Conservation (phyloP, 2,797 vertebrate species). For the Eulemur mongoz region DNA sequence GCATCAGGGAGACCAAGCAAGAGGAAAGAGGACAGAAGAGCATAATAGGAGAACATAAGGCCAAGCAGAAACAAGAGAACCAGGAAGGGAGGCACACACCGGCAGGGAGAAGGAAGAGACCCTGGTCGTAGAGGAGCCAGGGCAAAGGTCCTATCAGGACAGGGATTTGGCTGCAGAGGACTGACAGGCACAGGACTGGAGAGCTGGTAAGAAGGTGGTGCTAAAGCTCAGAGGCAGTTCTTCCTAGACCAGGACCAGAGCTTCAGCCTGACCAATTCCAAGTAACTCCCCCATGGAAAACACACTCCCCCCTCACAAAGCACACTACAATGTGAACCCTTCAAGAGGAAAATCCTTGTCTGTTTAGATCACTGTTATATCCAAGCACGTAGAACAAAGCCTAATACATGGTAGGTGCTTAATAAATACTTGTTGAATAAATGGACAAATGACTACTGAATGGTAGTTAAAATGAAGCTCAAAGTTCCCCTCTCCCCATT, state of each 20-base stretch:
- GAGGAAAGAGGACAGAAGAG: not conserved
- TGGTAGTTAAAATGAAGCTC: not conserved
- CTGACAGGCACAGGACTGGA: not conserved
- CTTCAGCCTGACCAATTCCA: not conserved
- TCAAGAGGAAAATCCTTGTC: not conserved
- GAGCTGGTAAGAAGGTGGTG: not conserved
- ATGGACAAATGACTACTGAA: not conserved
- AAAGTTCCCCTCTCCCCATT: not conserved
- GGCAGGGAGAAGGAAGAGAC: not conserved
- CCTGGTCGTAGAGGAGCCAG: not conserved
- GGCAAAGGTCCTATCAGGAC: not conserved
- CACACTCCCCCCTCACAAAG: not conserved
- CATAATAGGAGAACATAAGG: not conserved
- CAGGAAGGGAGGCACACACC: not conserved
- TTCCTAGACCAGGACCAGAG: not conserved
- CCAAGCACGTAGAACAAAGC: not conserved
- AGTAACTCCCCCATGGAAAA: not conserved
- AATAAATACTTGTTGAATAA: not conserved
- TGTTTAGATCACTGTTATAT: not conserved
- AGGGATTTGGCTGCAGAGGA: rapidly evolving
- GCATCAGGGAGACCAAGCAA: not conserved
- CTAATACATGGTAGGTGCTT: not conserved
- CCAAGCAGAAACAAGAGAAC: not conserved
- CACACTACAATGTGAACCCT: not conserved
- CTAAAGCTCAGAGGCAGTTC: not conserved